phyloP scores from a whole-genome alignment of 2,113 vertebrate species.

The Xyliphius kryptos region DNA sequence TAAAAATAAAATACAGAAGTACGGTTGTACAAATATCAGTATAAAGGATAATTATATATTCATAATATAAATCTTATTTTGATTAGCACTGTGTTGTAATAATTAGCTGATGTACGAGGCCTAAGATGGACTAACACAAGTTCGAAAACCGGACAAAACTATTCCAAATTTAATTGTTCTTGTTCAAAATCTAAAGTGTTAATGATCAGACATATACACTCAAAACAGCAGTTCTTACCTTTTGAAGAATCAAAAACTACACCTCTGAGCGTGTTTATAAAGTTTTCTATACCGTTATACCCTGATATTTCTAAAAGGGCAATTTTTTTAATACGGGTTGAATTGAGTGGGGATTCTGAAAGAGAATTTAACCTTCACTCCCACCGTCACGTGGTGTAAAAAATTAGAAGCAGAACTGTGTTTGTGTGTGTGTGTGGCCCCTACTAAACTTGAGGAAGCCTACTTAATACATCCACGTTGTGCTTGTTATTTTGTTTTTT shows the following conservation, averaged over 20 bases:
- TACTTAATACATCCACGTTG: neutral
- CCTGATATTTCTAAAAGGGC: constrained; percentile 52
- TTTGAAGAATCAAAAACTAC: constrained; percentile 24
- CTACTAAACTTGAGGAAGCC: constrained; percentile 29
- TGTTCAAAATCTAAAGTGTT: neutral
- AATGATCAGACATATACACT: neutral
- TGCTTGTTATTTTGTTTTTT: no score
- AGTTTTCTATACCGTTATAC: constrained; percentile 37
- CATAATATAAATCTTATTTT: neutral
- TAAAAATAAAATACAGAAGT: no score
- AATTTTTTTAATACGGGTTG: constrained; percentile 57
- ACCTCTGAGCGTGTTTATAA: constrained; percentile 37
- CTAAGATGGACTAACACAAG: constrained; percentile 3
- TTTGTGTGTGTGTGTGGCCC: constrained; percentile 36
- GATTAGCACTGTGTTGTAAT: neutral
- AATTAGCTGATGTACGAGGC: constrained; percentile 7
- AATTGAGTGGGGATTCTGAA: constrained; percentile 65
- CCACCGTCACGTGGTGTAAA: constrained; percentile 75
- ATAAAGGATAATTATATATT: neutral
- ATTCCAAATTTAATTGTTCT: neutral
- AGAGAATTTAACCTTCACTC: constrained; percentile 77
- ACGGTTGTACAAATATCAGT: no score
- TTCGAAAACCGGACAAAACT: neutral
- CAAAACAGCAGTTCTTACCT: constrained; percentile 42
- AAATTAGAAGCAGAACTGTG: constrained; percentile 69